Conservation (phyloP, 2,113 vertebrate genomes). For the Scolopax mira region DNA sequence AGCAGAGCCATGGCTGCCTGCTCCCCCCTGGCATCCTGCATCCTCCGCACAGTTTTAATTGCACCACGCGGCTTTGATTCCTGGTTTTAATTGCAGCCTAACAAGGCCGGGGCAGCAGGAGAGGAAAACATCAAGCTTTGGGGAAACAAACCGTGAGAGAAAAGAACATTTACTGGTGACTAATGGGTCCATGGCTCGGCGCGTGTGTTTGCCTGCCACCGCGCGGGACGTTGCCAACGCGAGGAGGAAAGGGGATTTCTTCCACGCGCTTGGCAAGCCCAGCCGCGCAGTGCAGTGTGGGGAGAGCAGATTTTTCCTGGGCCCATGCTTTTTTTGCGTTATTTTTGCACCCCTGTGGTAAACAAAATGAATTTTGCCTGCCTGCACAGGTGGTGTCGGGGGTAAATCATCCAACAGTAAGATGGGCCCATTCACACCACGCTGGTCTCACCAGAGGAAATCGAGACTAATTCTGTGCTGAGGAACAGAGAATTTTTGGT, state of each 20-base stretch:
- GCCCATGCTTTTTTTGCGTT: background rate
- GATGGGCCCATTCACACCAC: background rate
- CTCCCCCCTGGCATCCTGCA: background rate
- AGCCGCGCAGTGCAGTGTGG: accelerated
- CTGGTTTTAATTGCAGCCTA: conserved; percentile 51
- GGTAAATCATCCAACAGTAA: background rate
- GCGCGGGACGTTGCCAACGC: background rate
- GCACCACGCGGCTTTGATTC: conserved; percentile 4
- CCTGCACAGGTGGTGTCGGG: background rate
- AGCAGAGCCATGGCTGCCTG: background rate
- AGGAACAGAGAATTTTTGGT: background rate
- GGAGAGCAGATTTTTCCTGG: background rate
- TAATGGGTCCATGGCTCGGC: background rate
- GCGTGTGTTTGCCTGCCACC: background rate
- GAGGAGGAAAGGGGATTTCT: conserved; percentile 29
- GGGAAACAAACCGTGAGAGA: conserved; percentile 30
- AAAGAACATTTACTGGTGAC: conserved; percentile 47
- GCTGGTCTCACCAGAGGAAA: background rate
- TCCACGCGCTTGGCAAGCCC: background rate
- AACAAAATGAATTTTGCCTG: background rate
- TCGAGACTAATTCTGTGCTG: background rate
- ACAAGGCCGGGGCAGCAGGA: conserved; percentile 36
- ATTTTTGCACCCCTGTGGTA: background rate
- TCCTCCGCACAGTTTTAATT: background rate
- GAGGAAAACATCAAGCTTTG: conserved; percentile 29